Evolutionary conservation across 2,888 invertebrate species (phyloP).

Genomic region (Heliconius cydno): DNA sequence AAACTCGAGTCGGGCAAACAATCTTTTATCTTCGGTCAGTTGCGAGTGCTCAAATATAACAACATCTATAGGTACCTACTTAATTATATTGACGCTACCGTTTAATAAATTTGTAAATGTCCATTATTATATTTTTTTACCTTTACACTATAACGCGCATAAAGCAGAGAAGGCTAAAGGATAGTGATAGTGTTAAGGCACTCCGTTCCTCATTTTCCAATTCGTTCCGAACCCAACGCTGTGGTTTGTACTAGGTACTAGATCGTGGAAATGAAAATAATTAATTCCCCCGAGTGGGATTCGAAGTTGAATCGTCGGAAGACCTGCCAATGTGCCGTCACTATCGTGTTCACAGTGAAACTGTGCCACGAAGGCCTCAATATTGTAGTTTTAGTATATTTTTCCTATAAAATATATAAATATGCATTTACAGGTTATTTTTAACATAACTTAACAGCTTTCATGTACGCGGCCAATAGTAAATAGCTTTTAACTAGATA

Average conservation of each 20-base stretch:
- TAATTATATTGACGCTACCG: neutral
- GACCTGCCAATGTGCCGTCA: too few relatives aligned
- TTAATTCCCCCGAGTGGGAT: too few relatives aligned
- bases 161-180: too few relatives aligned
- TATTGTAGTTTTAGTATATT: neutral
- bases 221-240: too few relatives aligned
- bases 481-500: slow-evolving; percentile 22
- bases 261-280: too few relatives aligned
- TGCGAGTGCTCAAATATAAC: slow-evolving; percentile 8
- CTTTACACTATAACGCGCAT: neutral
- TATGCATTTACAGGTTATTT: neutral
- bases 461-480: neutral
- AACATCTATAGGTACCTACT: neutral
- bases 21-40: slow-evolving; percentile 37
- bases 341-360: too few relatives aligned
- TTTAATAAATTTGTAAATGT: neutral
- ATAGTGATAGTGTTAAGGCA: neutral
- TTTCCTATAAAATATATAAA: neutral
- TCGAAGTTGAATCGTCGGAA: too few relatives aligned
- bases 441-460: neutral
- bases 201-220: neutral
- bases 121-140: neutral
- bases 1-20: slow-evolving; percentile 39
- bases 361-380: too few relatives aligned
- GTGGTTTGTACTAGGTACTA: too few relatives aligned